Conservation (phyloP, 2,797 vertebrate species). For the Melanotaenia nigrans region DNA sequence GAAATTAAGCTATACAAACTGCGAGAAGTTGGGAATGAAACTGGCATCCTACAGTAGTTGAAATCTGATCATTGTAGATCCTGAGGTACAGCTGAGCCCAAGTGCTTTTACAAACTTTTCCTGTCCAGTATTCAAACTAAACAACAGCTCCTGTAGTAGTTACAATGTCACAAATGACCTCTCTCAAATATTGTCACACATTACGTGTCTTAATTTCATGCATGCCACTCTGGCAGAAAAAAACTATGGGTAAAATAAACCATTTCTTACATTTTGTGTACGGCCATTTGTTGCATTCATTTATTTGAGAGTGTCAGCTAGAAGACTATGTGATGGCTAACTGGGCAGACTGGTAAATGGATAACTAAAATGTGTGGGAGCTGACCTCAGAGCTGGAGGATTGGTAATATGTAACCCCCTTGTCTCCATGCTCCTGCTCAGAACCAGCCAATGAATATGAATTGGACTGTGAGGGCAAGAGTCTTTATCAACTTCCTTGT, state of each 20-base stretch:
- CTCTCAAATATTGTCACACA: constrained; percentile 10
- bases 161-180: not conserved
- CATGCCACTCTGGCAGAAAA: constrained; percentile 8
- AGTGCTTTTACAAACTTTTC: not conserved
- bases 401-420: constrained; percentile 72
- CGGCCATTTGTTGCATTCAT: constrained; percentile 41
- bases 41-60: no score
- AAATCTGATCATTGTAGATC: no score
- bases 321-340: constrained; percentile 53
- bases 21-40: no score
- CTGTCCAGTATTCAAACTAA: not conserved
- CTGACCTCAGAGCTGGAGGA: constrained; percentile 31
- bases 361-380: constrained; percentile 70
- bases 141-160: constrained; percentile 9
- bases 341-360: constrained; percentile 62
- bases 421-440: constrained; percentile 35
- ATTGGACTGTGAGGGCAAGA: constrained; percentile 43
- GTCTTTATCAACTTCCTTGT: constrained; percentile 30
- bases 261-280: constrained; percentile 44
- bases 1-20: no score
- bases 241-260: constrained; percentile 29
- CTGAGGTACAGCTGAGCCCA: no score
- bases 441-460: constrained; percentile 64
- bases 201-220: constrained; percentile 22
- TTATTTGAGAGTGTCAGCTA: constrained; percentile 36